Evolutionary conservation across 2,113 vertebrate genomes (phyloP).

Genomic region (Pygoscelis antarcticus): DNA sequence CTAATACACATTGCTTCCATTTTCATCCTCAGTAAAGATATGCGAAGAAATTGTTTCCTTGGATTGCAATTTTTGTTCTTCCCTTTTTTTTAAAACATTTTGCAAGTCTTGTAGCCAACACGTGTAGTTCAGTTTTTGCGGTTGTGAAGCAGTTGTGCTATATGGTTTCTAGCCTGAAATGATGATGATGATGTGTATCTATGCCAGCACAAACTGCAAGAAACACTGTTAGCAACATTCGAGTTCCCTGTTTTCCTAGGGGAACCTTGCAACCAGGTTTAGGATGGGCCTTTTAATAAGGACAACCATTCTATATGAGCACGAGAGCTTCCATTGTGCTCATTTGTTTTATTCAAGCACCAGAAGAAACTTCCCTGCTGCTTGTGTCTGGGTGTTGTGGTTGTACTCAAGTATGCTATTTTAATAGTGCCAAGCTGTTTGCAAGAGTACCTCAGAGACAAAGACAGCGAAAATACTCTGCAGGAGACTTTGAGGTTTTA

Average conservation of each 20-base stretch:
- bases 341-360: not conserved
- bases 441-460: not conserved
- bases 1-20: not conserved
- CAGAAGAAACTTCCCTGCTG: not conserved
- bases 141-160: not conserved
- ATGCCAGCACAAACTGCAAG: not conserved
- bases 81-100: not conserved
- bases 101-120: not conserved
- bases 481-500: not conserved
- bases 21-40: not conserved
- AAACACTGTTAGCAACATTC: not conserved
- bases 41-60: not conserved
- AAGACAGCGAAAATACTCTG: not conserved
- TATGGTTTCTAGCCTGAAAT: not conserved
- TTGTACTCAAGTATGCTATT: not conserved
- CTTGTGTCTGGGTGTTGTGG: not conserved
- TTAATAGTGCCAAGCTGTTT: not conserved
- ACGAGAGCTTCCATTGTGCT: not conserved
- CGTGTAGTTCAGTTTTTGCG: not conserved
- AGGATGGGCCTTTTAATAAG: not conserved
- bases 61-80: not conserved
- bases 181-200: not conserved
- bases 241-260: not conserved
- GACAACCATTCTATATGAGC: accelerated
- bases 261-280: not conserved